Base-by-base conservation (phyloP, 2,797 vertebrate genomes). In the Falco berigora region DNA sequence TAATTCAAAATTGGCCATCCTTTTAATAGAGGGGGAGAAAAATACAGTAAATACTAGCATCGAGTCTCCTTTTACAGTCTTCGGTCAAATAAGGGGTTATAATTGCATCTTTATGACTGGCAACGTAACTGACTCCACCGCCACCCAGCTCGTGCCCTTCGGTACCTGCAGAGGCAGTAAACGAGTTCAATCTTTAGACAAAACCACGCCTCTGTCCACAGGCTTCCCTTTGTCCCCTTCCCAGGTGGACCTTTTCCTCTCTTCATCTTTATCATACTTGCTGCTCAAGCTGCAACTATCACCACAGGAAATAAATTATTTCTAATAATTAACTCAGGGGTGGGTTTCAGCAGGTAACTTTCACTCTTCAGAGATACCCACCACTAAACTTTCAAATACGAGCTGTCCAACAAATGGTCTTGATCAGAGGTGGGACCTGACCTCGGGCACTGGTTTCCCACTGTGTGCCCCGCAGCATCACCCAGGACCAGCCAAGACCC, bases 101-200 rank as follows among this genome's bases (percentile, higher is more conserved):
- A 97, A 98, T 97, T 98, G 97, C 96, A 93, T 96, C 96, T 98
- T 98, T 98, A 98, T 5, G 96, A 98, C 97, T 92, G 83, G 87
- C 52, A 81, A n/a, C n/a, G 28, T 90, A 95, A 97, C 81, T 77
- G 86, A 96, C 95, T 97, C 89, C 63, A 95, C 90, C 94, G 88
- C 85, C 96, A 96, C 79, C 8, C 2, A 92, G 90, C 89, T 79
- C 19, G 1, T 93, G 96, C 83, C 97, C 97, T 97, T 97, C 91
- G 63, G 66, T 63, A 69, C 89, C 86, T 67, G 59, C 75, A 68
- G 80, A 89, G 34, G 78, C 17, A 38, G 62, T 52, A 55, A 87
- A 71, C 0, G 10, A 86, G 61, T 47, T 71, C 78, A 6, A 4
- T 4, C 34, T 40, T 88, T 44, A 80, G 76, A 84, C 24, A 72